phyloP scores from a whole-genome alignment of 2,113 vertebrate species.

The Thalassoma bifasciatum region DNA sequence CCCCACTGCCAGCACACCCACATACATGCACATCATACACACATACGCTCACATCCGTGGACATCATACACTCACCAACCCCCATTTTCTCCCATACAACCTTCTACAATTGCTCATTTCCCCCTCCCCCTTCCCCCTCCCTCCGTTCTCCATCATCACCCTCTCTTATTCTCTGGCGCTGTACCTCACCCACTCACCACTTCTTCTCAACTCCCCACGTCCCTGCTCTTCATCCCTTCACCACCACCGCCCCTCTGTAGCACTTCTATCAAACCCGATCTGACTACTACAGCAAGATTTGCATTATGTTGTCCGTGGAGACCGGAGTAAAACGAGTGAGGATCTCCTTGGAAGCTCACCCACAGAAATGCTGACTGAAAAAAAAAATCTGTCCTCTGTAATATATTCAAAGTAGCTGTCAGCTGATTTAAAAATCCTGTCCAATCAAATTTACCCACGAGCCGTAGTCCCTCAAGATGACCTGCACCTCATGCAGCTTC shows the following conservation, averaged over 20 bases:
- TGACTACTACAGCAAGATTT: slow-evolving; percentile 49
- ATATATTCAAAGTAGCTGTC: slow-evolving; percentile 28
- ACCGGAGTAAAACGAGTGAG: neutral
- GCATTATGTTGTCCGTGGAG: neutral
- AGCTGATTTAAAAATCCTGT: slow-evolving; percentile 33
- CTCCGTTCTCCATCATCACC: slow-evolving; percentile 35
- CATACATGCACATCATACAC: slow-evolving; percentile 11
- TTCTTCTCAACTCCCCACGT: neutral
- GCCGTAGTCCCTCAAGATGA: slow-evolving; percentile 2
- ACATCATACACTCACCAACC: slow-evolving; percentile 23
- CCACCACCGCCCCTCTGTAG: slow-evolving; percentile 34
- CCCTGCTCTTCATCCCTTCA: neutral
- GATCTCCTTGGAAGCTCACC: slow-evolving; percentile 27
- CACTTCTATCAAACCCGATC: slow-evolving; percentile 53
- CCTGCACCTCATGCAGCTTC: neutral
- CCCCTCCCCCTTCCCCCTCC: slow-evolving; percentile 23
- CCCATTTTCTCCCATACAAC: slow-evolving; percentile 35
- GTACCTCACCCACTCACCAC: slow-evolving; percentile 27
- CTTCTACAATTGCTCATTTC: slow-evolving; percentile 33
- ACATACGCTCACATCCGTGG: slow-evolving; percentile 15
- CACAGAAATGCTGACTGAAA: slow-evolving; percentile 28
- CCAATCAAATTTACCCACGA: slow-evolving; percentile 52
- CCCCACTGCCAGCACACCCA: slow-evolving; percentile 36
- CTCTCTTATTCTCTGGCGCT: slow-evolving; percentile 11
- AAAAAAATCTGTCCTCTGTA: slow-evolving; percentile 2